Base-by-base conservation (phyloP, 2,113 vertebrate genomes). In the Elgaria multicarinata region DNA sequence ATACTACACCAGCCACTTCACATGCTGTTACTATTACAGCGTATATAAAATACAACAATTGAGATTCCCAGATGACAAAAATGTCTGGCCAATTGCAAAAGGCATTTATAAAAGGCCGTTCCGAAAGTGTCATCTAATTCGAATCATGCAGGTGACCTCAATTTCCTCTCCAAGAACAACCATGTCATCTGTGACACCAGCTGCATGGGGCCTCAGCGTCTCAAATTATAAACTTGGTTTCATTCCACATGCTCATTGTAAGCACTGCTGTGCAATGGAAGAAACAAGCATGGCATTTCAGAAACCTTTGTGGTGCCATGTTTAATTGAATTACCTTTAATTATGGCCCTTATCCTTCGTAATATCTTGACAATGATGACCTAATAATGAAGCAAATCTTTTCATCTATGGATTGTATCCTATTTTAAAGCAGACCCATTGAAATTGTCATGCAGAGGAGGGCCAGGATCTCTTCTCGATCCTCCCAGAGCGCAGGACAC, bases 131-230 rank as follows among this genome's bases (percentile, higher is more conserved):
- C 86, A 87, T 20, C 62, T 69, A 62, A 79, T 78, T 79, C 22
- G 58, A 66, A 76, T 75, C 76, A 22, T 46, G 44, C 55, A 66
- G 3, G 71, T 89, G 87, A 89, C 55, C 81, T 83, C 87, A 89
- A 89, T 89, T 89, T 89, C 58, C 80, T 83, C 76, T 83, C 55
- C 80, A 83, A 76, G 76, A 83, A 89, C 69, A 83, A 76, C 26
- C 31, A 42, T n/a, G 76, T 83, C 69, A 39, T 83, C 42, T 89
- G 64, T 66, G 58, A 83, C 80, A 83, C 81, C 55, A 77, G 72
- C 55, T 89, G 71, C 42, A 36, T 12, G 31, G 33, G 44, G 33
- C 42, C 33, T 36, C 42, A 66, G 55, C 14, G 7, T 42, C 83
- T 83, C 71, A 76, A 89, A 83, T 83, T 76, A 89, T 83, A 75